These are phyloP conservation scores for Lissocephala sabroskyi DNA, from an alignment of 2,888 invertebrate genomes.

Conservation along the genomic window DNA sequence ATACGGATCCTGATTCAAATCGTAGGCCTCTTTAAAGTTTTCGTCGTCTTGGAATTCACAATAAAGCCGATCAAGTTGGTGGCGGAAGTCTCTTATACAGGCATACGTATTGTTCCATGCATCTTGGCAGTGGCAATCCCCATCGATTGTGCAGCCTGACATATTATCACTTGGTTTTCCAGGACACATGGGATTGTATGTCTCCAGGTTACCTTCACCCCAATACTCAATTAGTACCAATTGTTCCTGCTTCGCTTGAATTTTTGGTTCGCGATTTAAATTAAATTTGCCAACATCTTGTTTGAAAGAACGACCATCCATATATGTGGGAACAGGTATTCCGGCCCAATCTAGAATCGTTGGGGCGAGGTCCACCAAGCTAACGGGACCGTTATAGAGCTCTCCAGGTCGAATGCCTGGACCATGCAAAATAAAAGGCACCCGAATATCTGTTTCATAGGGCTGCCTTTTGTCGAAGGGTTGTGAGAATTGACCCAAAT, in stretches of 20 bases:
- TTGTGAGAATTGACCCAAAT: constrained; percentile 91
- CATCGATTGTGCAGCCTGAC: constrained; percentile 78
- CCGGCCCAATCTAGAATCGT: constrained; percentile 84
- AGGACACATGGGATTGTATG: constrained; percentile 78
- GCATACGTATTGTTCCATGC: constrained; percentile 86
- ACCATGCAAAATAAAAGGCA: constrained; percentile 85
- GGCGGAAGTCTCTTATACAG: constrained; percentile 81
- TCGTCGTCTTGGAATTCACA: constrained; percentile 73
- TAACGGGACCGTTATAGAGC: constrained; percentile 75
- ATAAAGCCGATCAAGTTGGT: constrained; percentile 69
- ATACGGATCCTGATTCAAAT: constrained; percentile 80
- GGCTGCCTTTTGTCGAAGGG: constrained; percentile 92
- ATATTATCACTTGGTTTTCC: constrained; percentile 73
- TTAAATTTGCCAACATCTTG: constrained; percentile 42
- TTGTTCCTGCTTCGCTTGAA: constrained; percentile 1
- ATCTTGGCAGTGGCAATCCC: constrained; percentile 90
- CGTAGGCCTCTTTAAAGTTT: constrained; percentile 85
- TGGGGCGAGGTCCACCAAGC: constrained; percentile 88
- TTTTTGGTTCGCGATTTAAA: constrained; percentile 10
- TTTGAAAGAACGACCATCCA: constrained; percentile 79
- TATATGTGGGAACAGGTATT: constrained; percentile 72
- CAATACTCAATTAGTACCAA: constrained; percentile 84
- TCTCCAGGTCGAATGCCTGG: constrained; percentile 77
- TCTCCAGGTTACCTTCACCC: constrained; percentile 80
- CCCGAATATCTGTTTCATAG: constrained; percentile 90